Evolutionary conservation across 2,113 vertebrate species (phyloP), one percentile per base, ranked within the genome.

Genomic region (Nerophis ophidion): DNA sequence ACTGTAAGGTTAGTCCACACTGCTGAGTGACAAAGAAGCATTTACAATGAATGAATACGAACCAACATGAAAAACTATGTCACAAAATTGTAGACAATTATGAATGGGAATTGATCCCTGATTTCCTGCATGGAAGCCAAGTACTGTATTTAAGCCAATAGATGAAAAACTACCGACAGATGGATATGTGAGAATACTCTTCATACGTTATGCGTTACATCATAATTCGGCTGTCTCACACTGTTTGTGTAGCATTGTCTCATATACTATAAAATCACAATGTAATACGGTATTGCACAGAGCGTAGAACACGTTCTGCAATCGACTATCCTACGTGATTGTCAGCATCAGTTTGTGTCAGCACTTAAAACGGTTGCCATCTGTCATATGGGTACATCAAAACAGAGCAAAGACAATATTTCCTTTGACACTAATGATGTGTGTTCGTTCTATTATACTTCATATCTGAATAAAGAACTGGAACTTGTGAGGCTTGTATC

Each of bases 381-480:
- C 64, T 78, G 66, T 75, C 77, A 71, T 48, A 67, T 14, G 57
- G 48, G 48, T 58, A 62, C 68, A 54, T 80, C 65, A 65, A 61
- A 63, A 70, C 56, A 46, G 12, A 60, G 55, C 51, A 52, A 45
- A 44, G 40, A 58, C 48, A 62, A 8, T 51, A 53, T 48, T 51
- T 54, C 15, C 16, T 44, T 64, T 65, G 52, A 70, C 59, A 77
- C 79, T 72, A 69, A 68, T 59, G 64, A 60, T 59, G 56, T 59
- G 49, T 1, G 68, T 67, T 48, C 45, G 17, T 71, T 40, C 40
- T 26, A 13, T 36, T 42, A 50, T 19, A 62, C 57, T 57, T 55
- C 33, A 5, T 47, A 63, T 77, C 66, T 38, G 34, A 57, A 64
- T 68, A 53, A 81, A 61, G 34, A 66, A 72, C 60, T 47, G 51